Conservation (phyloP, 2,888 invertebrate genomes). For the Brachypterus glaber region DNA sequence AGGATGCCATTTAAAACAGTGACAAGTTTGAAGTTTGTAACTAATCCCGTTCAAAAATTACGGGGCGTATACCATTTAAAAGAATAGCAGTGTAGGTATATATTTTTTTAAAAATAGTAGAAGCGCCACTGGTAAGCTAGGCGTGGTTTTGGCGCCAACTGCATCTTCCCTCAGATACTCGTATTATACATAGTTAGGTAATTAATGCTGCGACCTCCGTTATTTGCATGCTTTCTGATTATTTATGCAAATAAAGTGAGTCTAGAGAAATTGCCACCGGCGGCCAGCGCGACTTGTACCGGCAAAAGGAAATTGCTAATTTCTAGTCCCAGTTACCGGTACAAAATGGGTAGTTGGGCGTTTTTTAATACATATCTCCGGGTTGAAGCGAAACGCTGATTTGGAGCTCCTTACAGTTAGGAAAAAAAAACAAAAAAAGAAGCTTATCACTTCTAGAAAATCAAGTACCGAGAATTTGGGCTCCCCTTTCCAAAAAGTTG, state of each 20-base stretch:
- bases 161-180: conserved; percentile 32
- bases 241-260: conserved; percentile 41
- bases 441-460: too few species aligned
- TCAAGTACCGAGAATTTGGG: too few species aligned
- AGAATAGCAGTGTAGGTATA: too few species aligned
- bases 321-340: conserved; percentile 35
- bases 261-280: conserved; percentile 31
- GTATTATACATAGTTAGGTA: conserved; percentile 38
- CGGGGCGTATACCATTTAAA: too few species aligned
- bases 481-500: too few species aligned
- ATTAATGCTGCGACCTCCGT: conserved; percentile 40
- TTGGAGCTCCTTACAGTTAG: too few species aligned
- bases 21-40: too few species aligned
- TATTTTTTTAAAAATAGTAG: background rate
- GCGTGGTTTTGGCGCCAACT: conserved; percentile 31
- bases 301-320: conserved; percentile 39
- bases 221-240: conserved; percentile 42
- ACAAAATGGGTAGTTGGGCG: conserved; percentile 5
- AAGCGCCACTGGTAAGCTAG: conserved; percentile 10
- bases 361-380: too few species aligned
- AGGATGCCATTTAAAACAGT: too few species aligned
- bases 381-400: too few species aligned
- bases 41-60: too few species aligned
- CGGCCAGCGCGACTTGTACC: conserved; percentile 26
- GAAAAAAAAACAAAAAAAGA: too few species aligned